Base-by-base conservation (phyloP, 2,113 vertebrate species). In the Silurus meridionalis region DNA sequence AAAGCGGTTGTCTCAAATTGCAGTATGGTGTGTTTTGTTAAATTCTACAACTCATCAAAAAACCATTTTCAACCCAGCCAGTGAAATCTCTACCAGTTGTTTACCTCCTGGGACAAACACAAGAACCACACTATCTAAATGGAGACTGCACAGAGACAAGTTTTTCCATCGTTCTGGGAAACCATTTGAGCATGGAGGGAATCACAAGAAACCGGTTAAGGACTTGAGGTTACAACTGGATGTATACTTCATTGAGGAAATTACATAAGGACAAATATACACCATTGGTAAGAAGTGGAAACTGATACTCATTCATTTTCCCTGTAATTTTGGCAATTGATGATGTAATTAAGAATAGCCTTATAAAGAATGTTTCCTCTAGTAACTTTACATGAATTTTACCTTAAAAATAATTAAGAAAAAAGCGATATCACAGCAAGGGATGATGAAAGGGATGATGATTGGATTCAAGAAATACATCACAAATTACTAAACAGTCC, bases 241-340 rank as follows among this genome's bases (percentile, higher is more conserved):
- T 85, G 89, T 90, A 90, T 87, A 84, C 87, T 89, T 90, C 83
- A 84, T 3, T 21, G 84, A 86, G 85, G 89, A 92, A 93, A 93
- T 93, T 90, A 93, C 81, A 93, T 86, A 89, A 81, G 90, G 46
- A 75, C 46, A 82, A 46, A 90, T 89, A 90, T 89, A 92, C 87
- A 90, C 89, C 90, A 90, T 86, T 88, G 89, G 92, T 91, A 77
- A 82, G 89, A 87, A 89, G 75, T 86, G 87, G 77, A 92, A 92
- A 92, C 83, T 88, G 85, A 92, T 69, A 90, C 19, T 87, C 61
- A 63, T 78, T 88, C 82, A 83, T 83, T 87, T 81, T 89, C 90
- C 90, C 90, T 93, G 90, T 93, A 93, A 93, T 95, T 93, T 92
- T 86, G 83, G 83, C 86, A 85, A 85, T 52, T 90, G 87, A 91